Evolutionary conservation across 2,888 invertebrate genomes (phyloP).

Genomic region (Apoderus coryli): DNA sequence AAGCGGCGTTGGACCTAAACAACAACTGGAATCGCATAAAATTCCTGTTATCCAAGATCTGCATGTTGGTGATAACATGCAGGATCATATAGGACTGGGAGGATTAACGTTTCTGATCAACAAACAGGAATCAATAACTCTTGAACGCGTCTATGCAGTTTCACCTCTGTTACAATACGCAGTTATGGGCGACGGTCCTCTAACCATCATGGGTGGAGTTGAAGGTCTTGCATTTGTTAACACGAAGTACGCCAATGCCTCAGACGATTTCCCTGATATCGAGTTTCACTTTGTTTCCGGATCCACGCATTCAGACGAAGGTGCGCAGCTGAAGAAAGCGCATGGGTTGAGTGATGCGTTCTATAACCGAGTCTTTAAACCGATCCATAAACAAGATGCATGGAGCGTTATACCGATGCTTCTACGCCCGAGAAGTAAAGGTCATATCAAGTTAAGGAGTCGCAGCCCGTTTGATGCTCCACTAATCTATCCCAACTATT

Average conservation of each 20-base stretch:
- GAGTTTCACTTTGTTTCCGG: constrained; percentile 83
- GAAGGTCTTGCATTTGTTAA: constrained; percentile 77
- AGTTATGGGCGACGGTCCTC: constrained; percentile 65
- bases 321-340: constrained; percentile 63
- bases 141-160: constrained; percentile 59
- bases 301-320: constrained; percentile 75
- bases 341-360: constrained; percentile 63
- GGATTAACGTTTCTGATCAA: constrained; percentile 73
- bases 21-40: constrained; percentile 53
- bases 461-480: constrained; percentile 80
- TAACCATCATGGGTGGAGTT: constrained; percentile 79
- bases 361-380: constrained; percentile 58
- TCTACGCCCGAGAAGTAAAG: constrained; percentile 71
- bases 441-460: constrained; percentile 65
- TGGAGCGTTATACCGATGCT: constrained; percentile 78
- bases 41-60: constrained; percentile 72
- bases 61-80: constrained; percentile 72
- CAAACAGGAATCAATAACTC: constrained; percentile 62
- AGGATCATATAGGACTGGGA: constrained; percentile 79
- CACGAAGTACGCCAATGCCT: constrained; percentile 66
- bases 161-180: constrained; percentile 74
- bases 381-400: constrained; percentile 60
- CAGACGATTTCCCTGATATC: constrained; percentile 76
- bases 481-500: constrained; percentile 82
- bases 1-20: constrained; percentile 71